Percentiles rank a stretch among this genome's conserved stretches.
phyloP scores from a whole-genome alignment of 2,113 vertebrate genomes.

The Ailuropoda melanoleuca region DNA sequence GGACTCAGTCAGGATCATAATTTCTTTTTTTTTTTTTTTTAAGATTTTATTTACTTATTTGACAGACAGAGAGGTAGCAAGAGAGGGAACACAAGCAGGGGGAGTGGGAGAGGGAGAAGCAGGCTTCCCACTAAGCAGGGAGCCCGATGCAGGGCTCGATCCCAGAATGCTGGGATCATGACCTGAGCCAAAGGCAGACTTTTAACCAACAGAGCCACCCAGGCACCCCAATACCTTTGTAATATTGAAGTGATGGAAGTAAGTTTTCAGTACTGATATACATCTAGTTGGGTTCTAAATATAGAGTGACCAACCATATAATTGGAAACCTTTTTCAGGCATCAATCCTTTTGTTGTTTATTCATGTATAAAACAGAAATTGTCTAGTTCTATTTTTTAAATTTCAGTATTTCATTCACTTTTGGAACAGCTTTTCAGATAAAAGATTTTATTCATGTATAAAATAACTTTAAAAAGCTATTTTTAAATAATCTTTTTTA shows the following conservation, averaged over 20 bases:
- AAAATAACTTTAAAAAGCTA: not conserved
- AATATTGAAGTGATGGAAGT: not conserved
- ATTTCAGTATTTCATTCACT: not conserved
- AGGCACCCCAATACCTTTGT: not conserved
- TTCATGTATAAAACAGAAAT: not conserved
- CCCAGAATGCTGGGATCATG: no score
- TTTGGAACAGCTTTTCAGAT: slow-evolving; percentile 45
- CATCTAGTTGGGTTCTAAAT: not conserved
- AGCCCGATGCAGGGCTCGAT: no score
- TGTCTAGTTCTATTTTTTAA: not conserved
- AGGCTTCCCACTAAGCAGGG: no score
- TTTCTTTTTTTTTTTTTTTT: no score
- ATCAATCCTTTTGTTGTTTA: not conserved
- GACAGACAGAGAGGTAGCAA: no score
- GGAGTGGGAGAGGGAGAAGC: no score
- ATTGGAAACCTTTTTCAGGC: not conserved
- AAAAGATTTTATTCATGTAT: slow-evolving; percentile 9
- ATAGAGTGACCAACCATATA: not conserved
- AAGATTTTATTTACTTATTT: no score
- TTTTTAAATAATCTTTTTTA: not conserved
- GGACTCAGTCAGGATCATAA: no score
- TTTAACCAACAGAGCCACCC: no score
- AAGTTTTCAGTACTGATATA: not conserved
- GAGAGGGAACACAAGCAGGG: no score
- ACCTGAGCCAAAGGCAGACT: no score